These are phyloP conservation scores for Polietes domitor DNA, from an alignment of 2,888 invertebrate species.

Conservation along the genomic window DNA sequence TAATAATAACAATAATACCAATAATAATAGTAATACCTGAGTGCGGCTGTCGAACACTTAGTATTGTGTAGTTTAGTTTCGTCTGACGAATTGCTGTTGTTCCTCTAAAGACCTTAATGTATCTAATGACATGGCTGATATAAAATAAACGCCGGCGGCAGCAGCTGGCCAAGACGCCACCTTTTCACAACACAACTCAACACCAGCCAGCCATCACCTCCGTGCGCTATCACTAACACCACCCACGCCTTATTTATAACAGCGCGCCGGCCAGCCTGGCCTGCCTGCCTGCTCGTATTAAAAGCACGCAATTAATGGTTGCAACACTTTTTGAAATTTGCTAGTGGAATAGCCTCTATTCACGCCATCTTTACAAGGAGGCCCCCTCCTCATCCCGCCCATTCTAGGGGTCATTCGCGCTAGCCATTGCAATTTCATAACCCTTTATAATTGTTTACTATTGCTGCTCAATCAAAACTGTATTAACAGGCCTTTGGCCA, in stretches of 20 bases:
- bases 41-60: not conserved
- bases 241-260: conserved; percentile 55
- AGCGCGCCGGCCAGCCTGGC: not conserved
- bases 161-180: conserved; percentile 62
- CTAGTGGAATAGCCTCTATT: conserved; percentile 26
- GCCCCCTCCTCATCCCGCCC: not conserved
- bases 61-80: not conserved
- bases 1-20: not conserved
- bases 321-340: conserved; percentile 43
- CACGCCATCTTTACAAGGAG: conserved; percentile 32
- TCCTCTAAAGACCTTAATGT: conserved; percentile 37
- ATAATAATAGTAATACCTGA: conserved; percentile 21
- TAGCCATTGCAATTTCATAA: conserved; percentile 25
- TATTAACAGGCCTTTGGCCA: conserved; percentile 29
- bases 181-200: conserved; percentile 37
- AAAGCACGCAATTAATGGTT: conserved; percentile 57
- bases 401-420: not conserved
- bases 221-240: conserved; percentile 16
- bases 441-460: conserved; percentile 28
- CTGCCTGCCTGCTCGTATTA: not conserved
- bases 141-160: conserved; percentile 39
- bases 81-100: not conserved
- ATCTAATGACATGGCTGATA: conserved; percentile 40
- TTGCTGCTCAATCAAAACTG: not conserved
- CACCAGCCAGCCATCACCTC: conserved; percentile 4